Conservation (phyloP, 2,888 invertebrate species). For the Microctonus brassicae region DNA sequence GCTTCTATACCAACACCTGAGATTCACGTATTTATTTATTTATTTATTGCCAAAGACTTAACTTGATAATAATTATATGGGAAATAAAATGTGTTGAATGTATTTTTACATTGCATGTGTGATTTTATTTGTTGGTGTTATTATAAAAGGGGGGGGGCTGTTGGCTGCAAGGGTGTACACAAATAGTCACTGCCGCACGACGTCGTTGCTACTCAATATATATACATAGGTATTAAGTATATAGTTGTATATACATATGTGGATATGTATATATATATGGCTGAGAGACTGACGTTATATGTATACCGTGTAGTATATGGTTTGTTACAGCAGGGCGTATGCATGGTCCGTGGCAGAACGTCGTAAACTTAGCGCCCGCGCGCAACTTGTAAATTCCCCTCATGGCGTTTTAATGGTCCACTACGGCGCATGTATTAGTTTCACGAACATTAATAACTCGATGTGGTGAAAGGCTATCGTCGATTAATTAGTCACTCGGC, state of each 20-base stretch:
- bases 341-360: constrained; percentile 51
- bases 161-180: neutral
- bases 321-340: constrained; percentile 2
- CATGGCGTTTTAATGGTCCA: constrained; percentile 67
- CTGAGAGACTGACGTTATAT: constrained; percentile 11
- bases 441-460: constrained; percentile 66
- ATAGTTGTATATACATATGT: neutral
- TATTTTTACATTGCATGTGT: neutral
- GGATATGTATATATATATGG: neutral
- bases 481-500: constrained; percentile 63
- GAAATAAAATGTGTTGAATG: neutral
- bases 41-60: neutral
- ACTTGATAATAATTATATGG: too few relatives aligned
- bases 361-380: constrained; percentile 64
- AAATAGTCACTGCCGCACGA: neutral
- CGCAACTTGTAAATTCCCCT: constrained; percentile 54
- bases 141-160: neutral
- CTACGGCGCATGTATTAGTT: constrained; percentile 64
- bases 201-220: neutral
- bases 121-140: neutral
- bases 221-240: constrained; percentile 2
- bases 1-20: neutral
- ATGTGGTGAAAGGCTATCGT: constrained; percentile 60
- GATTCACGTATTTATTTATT: constrained; percentile 5
- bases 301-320: constrained; percentile 1